Base-by-base conservation (phyloP, 2,113 vertebrate species). In the Mesocricetus auratus region DNA sequence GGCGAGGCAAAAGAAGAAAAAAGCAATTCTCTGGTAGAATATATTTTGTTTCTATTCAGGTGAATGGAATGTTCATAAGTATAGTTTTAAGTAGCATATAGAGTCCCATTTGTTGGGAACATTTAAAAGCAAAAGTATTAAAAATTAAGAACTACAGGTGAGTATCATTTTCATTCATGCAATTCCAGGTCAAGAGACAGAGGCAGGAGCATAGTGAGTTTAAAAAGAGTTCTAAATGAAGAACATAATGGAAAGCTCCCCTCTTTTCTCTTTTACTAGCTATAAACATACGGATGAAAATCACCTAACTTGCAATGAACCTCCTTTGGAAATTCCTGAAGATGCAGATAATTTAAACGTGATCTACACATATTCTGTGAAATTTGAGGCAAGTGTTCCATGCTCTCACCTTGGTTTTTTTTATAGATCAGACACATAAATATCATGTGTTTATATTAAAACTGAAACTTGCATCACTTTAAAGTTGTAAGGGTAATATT, bases 361-460 rank as follows among this genome's bases (percentile, higher is more conserved):
- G 89, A 95, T 98, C 90, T 99, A 99, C 96, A 99, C 98, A 86
- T 99, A 99, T 92, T 99, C 99, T 5, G 99, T 99, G 91, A 97
- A 94, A 50, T 99, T 99, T 98, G 97, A 98, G 97, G 99, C 99
- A 98, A 98, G 98, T 97, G 75, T 94, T 73, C 29, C 68, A 17
- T 89, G 36, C 7, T 39, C 64, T 91, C 42, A 73, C 86, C 47
- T 92, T 73, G 53, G 53, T 82, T n/a, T 88, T n/a, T 88, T 78
- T 79, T 42, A n/a, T 22, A 77, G 53, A 78, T 81, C 31, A 94
- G 87, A 13, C 71, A 91, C 68, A n/a, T 81, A 93, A 94, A 26
- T 91, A 58, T 45, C 53, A 62, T 90, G 47, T 94, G 69, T 47
- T 90, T 92, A 56, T n/a, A 45, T 62, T 92, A 60, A 96, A 93